Conservation (phyloP, 2,113 vertebrate species). For the Lophotis ruficrista region DNA sequence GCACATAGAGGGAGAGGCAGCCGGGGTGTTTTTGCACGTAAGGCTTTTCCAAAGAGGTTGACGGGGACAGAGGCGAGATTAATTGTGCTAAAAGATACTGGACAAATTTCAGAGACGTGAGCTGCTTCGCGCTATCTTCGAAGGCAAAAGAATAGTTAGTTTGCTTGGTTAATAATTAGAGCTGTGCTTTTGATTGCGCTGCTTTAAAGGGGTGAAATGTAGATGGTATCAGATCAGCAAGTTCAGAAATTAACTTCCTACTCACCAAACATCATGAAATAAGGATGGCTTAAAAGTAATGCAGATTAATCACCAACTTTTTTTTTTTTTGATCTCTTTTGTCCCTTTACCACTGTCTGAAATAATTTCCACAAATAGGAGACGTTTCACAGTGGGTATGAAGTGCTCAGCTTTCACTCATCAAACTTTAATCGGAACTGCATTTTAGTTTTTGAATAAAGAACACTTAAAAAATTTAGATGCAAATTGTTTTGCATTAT, state of each 20-base stretch:
- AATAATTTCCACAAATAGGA: constrained; percentile 94
- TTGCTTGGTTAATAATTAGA: constrained; percentile 64
- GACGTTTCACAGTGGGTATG: constrained; percentile 81
- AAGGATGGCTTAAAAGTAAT: constrained; percentile 70
- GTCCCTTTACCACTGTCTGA: constrained; percentile 87
- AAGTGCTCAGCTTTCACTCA: constrained; percentile 93
- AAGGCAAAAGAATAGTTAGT: constrained; percentile 53
- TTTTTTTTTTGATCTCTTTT: constrained; percentile 78
- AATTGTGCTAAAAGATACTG: constrained; percentile 41
- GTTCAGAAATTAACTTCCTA: constrained; percentile 50
- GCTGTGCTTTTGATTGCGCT: constrained; percentile 1
- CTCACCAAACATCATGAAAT: constrained; percentile 54
- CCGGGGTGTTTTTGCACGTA: constrained; percentile 23
- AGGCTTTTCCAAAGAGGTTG: constrained; percentile 50
- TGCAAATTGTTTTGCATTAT: constrained; percentile 99
- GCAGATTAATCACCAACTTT: constrained; percentile 73
- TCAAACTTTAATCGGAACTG: constrained; percentile 99
- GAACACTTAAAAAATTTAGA: constrained; percentile 99
- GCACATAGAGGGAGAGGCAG: not conserved
- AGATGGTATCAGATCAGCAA: constrained; percentile 21
- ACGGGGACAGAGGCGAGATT: not conserved
- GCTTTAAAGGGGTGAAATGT: constrained; percentile 52
- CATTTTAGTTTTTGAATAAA: constrained; percentile 97
- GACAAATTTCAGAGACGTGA: constrained; percentile 36
- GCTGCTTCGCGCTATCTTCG: not conserved